phyloP scores from a whole-genome alignment of 1,140 invertebrate genomes.

The Leptinotarsa texana region DNA sequence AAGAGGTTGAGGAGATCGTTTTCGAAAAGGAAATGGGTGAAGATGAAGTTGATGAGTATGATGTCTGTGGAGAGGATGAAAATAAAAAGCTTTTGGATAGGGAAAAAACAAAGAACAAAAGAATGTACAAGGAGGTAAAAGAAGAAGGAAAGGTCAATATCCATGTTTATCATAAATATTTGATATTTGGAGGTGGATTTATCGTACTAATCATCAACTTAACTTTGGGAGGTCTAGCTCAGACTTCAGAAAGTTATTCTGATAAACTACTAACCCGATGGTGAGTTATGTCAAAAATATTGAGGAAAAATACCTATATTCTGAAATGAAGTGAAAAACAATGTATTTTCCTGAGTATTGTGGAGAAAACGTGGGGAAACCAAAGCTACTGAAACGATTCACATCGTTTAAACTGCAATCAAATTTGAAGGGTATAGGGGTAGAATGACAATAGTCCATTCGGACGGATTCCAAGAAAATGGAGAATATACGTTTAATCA shows the following conservation, averaged over 20 bases:
- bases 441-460: too few relatives aligned
- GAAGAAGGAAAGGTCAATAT: conserved; percentile 26
- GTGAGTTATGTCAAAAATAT: conserved; percentile 30
- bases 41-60: neutral
- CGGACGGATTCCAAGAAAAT: too few relatives aligned
- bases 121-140: conserved; percentile 33
- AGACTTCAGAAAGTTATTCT: conserved; percentile 40
- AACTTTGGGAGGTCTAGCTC: conserved; percentile 28
- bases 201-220: conserved; percentile 23
- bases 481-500: too few relatives aligned
- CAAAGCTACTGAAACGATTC: neutral
- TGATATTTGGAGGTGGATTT: conserved; percentile 32
- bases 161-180: conserved; percentile 29
- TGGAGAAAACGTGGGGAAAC: too few relatives aligned
- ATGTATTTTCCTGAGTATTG: too few relatives aligned
- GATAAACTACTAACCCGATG: conserved; percentile 42
- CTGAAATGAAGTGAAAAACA: too few relatives aligned
- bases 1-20: neutral
- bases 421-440: too few relatives aligned
- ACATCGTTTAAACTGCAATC: too few relatives aligned
- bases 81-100: neutral
- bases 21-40: neutral
- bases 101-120: conserved; percentile 14
- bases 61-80: neutral
- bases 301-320: too few relatives aligned